A percentile compares a stretch with the other conserved stretches of the same genome.
phyloP scores from a whole-genome alignment of 1,140 invertebrate genomes.

The Caenorhabditis brenneri region DNA sequence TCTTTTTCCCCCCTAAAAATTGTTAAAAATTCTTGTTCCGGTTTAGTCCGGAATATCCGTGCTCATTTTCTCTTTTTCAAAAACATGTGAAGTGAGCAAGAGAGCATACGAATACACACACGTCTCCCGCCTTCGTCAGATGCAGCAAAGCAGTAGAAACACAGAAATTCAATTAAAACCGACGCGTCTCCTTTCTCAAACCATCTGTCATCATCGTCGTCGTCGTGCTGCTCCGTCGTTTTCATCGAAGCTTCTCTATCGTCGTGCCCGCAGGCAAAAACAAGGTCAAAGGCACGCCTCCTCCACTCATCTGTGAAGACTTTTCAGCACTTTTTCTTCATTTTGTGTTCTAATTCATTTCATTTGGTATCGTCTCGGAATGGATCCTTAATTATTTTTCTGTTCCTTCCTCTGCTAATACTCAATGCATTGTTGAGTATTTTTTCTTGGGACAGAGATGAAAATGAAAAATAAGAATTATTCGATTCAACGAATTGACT shows the following conservation, averaged over 20 bases:
- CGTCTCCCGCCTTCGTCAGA: not conserved
- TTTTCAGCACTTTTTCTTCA: not conserved
- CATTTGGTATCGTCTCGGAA: not conserved
- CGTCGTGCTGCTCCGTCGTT: too few species aligned
- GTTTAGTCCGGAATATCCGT: not conserved
- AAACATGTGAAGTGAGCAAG: conserved; percentile 33
- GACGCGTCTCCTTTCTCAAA: conserved; percentile 24
- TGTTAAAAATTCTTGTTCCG: not conserved
- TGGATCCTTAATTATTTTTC: conserved; percentile 11
- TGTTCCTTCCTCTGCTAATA: not conserved
- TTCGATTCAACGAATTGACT: not conserved
- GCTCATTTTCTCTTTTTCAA: not conserved
- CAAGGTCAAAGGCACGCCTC: not conserved
- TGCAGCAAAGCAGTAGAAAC: conserved; percentile 20
- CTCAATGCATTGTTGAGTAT: not conserved
- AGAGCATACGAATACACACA: not conserved
- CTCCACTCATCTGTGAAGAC: not conserved
- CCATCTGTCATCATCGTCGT: conserved; percentile 16
- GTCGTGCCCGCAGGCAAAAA: conserved; percentile 9
- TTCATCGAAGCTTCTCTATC: too few species aligned
- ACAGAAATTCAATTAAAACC: conserved; percentile 43
- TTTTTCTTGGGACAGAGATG: not conserved
- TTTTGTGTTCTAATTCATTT: not conserved
- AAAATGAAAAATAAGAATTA: not conserved
- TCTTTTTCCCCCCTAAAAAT: not conserved